Conservation (phyloP, 2,888 invertebrate genomes). For the Lamellibrachia columna region DNA sequence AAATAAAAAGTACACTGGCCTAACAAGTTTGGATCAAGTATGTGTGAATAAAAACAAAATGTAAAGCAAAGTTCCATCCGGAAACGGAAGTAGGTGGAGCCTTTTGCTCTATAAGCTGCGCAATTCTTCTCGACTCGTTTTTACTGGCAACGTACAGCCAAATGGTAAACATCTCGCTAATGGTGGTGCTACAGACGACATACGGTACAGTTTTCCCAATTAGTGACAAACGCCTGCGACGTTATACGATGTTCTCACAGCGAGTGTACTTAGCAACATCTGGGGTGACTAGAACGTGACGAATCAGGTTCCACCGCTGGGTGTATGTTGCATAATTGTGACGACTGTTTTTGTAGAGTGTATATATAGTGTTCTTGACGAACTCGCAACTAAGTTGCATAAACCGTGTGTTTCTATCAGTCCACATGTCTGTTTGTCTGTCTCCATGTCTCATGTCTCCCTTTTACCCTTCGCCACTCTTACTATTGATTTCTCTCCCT, state of each 20-base stretch:
- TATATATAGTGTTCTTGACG: not conserved
- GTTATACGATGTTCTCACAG: not conserved
- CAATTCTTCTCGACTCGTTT: not conserved
- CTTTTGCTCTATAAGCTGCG: not conserved
- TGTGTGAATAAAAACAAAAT: no score
- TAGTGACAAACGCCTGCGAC: not conserved
- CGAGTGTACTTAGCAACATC: not conserved
- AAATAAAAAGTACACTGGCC: not conserved
- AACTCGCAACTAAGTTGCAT: not conserved
- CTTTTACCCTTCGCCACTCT: not conserved
- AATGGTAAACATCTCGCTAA: not conserved
- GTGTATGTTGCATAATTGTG: not conserved
- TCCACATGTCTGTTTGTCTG: not conserved
- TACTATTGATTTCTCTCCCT: no score
- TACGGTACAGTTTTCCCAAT: not conserved
- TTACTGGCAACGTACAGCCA: not conserved
- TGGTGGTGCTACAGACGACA: conserved; percentile 7
- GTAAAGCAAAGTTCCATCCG: not conserved
- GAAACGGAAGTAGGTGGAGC: not conserved
- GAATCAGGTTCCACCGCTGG: not conserved
- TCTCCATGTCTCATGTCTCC: not conserved
- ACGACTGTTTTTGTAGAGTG: not conserved
- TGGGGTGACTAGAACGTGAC: not conserved
- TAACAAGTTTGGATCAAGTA: no score
- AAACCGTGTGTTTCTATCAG: not conserved